Evolutionary conservation across 2,797 vertebrate genomes (phyloP).

Genomic region (Galago senegalensis): DNA sequence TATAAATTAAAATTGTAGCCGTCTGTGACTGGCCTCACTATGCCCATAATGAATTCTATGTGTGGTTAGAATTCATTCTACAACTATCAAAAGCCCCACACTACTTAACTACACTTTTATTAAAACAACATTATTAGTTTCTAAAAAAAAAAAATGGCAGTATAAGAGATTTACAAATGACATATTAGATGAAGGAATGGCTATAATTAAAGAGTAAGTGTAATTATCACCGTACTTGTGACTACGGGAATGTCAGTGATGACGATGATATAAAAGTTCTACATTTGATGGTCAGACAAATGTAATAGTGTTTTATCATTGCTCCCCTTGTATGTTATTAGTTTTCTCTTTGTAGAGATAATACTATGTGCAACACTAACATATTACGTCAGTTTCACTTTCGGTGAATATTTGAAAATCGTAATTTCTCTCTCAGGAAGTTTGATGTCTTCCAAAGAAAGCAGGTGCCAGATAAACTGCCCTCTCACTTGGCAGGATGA

Average conservation of each 20-base stretch:
- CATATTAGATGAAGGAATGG: not conserved
- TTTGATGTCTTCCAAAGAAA: constrained; percentile 21
- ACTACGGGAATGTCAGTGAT: constrained; percentile 51
- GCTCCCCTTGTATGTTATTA: not conserved
- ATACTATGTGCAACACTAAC: not conserved
- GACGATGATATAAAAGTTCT: not conserved
- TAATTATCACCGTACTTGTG: constrained; percentile 39
- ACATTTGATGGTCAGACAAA: not conserved
- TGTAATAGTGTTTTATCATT: not conserved
- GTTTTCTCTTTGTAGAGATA: constrained; percentile 29
- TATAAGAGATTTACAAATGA: constrained; percentile 61
- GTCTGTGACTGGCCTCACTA: not conserved
- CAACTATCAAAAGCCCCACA: not conserved
- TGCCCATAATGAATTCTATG: not conserved
- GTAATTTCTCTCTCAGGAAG: not conserved
- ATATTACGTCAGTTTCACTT: not conserved
- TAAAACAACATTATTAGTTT: constrained; percentile 37
- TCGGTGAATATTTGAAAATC: not conserved
- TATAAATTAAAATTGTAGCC: not conserved
- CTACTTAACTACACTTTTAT: not conserved
- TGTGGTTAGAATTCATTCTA: not conserved
- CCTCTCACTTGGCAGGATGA: constrained; percentile 39
- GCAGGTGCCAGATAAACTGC: constrained; percentile 30
- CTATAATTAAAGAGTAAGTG: constrained; percentile 63
- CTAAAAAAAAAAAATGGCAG: not conserved